phyloP scores from a whole-genome alignment of 2,888 invertebrate species.

The Leuctra nigra region DNA sequence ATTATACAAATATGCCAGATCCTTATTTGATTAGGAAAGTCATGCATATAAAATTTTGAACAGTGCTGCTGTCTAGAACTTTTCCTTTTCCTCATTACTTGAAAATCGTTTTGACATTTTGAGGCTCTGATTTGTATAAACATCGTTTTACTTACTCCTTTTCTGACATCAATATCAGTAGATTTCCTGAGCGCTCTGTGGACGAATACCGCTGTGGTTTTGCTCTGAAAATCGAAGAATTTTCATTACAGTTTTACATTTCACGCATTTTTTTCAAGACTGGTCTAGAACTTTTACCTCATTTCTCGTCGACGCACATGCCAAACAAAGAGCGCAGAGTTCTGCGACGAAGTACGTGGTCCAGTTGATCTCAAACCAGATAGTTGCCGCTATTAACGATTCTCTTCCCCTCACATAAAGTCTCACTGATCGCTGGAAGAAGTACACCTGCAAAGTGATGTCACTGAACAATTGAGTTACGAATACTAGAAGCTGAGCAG shows the following conservation, averaged over 20 bases:
- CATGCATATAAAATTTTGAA: no score
- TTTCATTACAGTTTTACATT: no score
- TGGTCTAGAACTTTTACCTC: background rate
- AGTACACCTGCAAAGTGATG: background rate
- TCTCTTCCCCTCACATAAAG: background rate
- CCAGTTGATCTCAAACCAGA: background rate
- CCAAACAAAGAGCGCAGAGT: background rate
- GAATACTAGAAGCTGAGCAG: background rate
- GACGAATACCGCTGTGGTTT: no score
- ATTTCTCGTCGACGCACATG: background rate
- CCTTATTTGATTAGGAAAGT: no score
- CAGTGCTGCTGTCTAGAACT: no score
- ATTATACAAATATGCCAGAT: no score
- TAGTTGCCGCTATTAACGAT: background rate
- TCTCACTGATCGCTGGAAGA: background rate
- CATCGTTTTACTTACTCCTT: background rate
- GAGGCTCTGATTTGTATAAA: no score
- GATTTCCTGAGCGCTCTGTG: conserved; percentile 1
- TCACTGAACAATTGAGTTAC: background rate
- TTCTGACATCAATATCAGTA: background rate
- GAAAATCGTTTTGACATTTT: no score
- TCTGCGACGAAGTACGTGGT: background rate
- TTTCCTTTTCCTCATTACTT: no score
- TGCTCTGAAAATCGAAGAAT: no score
- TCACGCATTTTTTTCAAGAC: background rate